phyloP scores from a whole-genome alignment of 2,888 invertebrate genomes.

The Caradrina kadenii region DNA sequence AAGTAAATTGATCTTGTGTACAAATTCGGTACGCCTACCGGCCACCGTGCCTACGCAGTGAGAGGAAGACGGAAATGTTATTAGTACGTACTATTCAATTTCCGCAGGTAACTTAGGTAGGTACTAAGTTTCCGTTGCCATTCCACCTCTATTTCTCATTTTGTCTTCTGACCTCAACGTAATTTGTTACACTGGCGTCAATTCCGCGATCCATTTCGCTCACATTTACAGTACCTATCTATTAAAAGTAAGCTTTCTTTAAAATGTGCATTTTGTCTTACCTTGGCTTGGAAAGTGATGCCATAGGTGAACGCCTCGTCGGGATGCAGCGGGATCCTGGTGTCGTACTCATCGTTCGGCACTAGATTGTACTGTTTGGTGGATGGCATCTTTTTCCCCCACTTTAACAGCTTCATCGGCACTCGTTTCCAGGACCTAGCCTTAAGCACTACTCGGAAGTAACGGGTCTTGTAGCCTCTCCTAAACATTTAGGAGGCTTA shows the following conservation, averaged over 20 bases:
- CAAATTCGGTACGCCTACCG: constrained; percentile 2
- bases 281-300: constrained; percentile 99
- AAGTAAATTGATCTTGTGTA: constrained; percentile 8
- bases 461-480: constrained; percentile 79
- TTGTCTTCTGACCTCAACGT: constrained; percentile 30
- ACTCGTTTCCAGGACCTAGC: constrained; percentile 81
- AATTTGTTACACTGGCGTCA: constrained; percentile 40
- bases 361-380: constrained; percentile 98
- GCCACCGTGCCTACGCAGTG: neutral
- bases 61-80: neutral
- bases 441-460: constrained; percentile 81
- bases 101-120: constrained; percentile 1
- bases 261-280: constrained; percentile 80
- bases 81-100: constrained; percentile 22
- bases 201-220: constrained; percentile 35
- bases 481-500: constrained; percentile 83
- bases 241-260: constrained; percentile 3
- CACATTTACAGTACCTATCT: constrained; percentile 24
- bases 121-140: constrained; percentile 7
- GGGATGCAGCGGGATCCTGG: constrained; percentile 98
- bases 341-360: constrained; percentile 98
- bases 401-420: constrained; percentile 86
- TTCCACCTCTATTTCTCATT: constrained; percentile 31
- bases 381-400: constrained; percentile 94
- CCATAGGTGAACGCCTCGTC: constrained; percentile 99